Evolutionary conservation across 2,888 invertebrate genomes (phyloP).

Genomic region (Deilephila elpenor): DNA sequence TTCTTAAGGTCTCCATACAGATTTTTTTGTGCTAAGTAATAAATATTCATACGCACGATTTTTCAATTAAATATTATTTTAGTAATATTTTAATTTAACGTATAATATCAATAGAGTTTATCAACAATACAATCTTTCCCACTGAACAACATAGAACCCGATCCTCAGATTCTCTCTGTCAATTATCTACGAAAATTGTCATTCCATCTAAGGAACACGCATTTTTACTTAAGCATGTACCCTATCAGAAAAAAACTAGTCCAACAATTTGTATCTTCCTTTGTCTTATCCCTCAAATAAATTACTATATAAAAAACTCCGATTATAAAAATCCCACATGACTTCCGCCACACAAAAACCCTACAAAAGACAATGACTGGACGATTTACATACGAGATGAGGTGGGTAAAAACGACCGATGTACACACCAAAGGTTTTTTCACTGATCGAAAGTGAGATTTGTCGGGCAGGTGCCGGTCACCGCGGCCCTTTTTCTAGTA

Average conservation of each 20-base stretch:
- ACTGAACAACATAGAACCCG: too few relatives aligned
- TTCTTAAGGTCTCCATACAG: neutral
- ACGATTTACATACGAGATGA: conserved; percentile 79
- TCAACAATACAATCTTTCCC: too few relatives aligned
- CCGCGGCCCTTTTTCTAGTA: conserved; percentile 73
- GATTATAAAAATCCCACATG: conserved; percentile 61
- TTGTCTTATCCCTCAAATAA: conserved; percentile 45
- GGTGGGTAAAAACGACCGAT: conserved; percentile 35
- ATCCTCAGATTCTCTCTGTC: too few relatives aligned
- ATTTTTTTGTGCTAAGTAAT: neutral
- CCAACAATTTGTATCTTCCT: conserved; percentile 33
- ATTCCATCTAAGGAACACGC: too few relatives aligned
- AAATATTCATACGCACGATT: neutral
- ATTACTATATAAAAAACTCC: conserved; percentile 49
- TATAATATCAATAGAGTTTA: too few relatives aligned
- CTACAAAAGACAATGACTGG: conserved; percentile 76
- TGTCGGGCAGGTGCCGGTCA: conserved; percentile 69
- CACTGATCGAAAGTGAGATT: conserved; percentile 75
- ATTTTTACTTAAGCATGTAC: neutral
- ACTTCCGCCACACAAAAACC: conserved; percentile 66
- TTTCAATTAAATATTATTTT: neutral
- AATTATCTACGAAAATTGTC: too few relatives aligned
- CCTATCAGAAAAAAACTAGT: neutral
- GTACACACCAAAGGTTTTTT: conserved; percentile 41
- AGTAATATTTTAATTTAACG: too few relatives aligned